Evolutionary conservation across 2,797 vertebrate genomes (phyloP).

Genomic region (Brachyalestes nurse): DNA sequence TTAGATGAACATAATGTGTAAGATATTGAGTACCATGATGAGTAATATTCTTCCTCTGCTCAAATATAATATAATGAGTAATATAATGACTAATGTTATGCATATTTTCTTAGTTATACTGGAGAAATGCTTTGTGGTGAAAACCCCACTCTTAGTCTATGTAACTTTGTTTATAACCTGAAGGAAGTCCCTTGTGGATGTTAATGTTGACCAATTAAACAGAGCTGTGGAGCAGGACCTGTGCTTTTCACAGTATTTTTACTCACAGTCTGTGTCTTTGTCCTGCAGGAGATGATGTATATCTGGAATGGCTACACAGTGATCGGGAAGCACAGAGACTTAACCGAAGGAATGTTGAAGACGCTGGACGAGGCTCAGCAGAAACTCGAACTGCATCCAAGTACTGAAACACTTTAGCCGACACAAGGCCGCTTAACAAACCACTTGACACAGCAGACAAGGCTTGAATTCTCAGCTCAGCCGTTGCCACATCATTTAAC

Average conservation of each 20-base stretch:
- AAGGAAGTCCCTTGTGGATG: background rate
- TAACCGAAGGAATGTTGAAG: slow-evolving; percentile 92
- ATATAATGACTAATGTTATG: background rate
- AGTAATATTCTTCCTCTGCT: background rate
- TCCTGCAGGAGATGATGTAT: slow-evolving; percentile 97
- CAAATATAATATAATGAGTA: background rate
- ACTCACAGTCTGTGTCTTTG: slow-evolving; percentile 10
- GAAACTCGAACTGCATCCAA: slow-evolving; percentile 82
- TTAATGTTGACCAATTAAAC: slow-evolving; percentile 13
- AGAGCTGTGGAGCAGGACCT: background rate
- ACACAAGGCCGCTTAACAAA: background rate
- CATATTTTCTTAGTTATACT: background rate
- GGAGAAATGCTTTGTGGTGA: background rate
- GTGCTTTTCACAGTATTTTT: background rate
- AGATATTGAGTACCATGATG: background rate
- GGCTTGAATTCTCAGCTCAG: background rate
- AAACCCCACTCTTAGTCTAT: background rate
- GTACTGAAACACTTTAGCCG: slow-evolving; percentile 70
- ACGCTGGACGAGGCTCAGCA: slow-evolving; percentile 88
- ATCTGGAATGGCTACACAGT: slow-evolving; percentile 98
- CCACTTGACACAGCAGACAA: background rate
- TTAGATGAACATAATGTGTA: background rate
- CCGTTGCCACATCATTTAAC: background rate
- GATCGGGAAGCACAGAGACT: slow-evolving; percentile 91
- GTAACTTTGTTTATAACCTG: slow-evolving; percentile 8